phyloP scores from a whole-genome alignment of 1,140 invertebrate genomes.

The Drosophila kanapiae region DNA sequence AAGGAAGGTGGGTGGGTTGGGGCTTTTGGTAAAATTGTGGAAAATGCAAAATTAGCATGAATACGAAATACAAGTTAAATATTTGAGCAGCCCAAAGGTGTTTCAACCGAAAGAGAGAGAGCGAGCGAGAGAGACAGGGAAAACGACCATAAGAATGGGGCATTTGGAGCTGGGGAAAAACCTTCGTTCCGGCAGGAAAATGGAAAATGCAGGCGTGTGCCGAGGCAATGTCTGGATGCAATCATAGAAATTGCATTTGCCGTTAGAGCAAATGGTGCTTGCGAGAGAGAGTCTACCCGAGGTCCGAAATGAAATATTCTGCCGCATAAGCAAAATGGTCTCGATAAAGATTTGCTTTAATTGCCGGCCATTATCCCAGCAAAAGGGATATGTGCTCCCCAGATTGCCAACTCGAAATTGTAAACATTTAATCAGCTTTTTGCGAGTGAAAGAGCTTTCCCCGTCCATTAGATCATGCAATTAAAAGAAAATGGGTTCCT shows the following conservation, averaged over 20 bases:
- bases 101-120: conserved; percentile 20
- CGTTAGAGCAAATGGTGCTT: conserved; percentile 65
- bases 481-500: conserved; percentile 6
- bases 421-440: conserved; percentile 25
- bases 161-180: conserved; percentile 15
- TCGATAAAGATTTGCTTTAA: conserved; percentile 46
- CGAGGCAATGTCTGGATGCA: conserved; percentile 45
- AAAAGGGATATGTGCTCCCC: conserved; percentile 8
- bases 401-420: conserved; percentile 1
- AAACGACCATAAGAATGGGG: conserved; percentile 42
- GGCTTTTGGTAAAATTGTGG: conserved; percentile 75
- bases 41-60: conserved; percentile 84
- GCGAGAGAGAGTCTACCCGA: not conserved
- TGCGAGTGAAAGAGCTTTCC: not conserved
- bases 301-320: conserved; percentile 41
- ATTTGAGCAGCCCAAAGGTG: conserved; percentile 74
- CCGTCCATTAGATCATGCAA: not conserved
- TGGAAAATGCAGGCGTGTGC: conserved; percentile 30
- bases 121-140: not conserved
- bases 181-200: conserved; percentile 10
- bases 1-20: conserved; percentile 26
- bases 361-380: conserved; percentile 33
- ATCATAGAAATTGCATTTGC: conserved; percentile 76
- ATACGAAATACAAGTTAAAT: conserved; percentile 84
- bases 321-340: conserved; percentile 38